Base-by-base conservation (phyloP, 2,888 invertebrate genomes). In the Lasioglossum lativentre region DNA sequence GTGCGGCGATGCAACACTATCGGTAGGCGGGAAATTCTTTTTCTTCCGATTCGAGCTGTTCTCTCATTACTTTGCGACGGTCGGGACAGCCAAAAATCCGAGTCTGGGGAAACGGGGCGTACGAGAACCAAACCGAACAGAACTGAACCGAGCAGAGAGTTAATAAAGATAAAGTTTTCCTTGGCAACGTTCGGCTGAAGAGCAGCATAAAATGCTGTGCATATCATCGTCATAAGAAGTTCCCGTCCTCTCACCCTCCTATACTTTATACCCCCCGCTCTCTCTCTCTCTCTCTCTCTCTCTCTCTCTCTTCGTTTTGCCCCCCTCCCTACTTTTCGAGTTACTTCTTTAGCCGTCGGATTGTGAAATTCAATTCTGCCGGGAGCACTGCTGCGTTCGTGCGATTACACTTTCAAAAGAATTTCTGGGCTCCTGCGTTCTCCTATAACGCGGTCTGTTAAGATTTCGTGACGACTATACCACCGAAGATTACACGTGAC, bases 91-190 rank as follows among this genome's bases (percentile, higher is more conserved):
- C 70, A 73, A 66, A 75, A 70, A 47, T 70, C 45, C n/a, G 38
- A 59, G 56, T 30, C 38, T 23, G 30, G 23, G 40, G 16, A 47
- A 71, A 83, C 75, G 40, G 6, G 10, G 38, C 23, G 40, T 40
- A 40, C 14, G 40, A 12, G 12, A n/a, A 47, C 47, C 38, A 5
- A 40, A n/a, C 70, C 70, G 70, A 27, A 71, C 59, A 27, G 42
- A 34, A 52, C 59, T 14, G 42, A 40, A 63, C 34, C 19, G 52
- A 56, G 71, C 19, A 14, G 12, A 19, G 42, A 83, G 83, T 76
- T 76, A 83, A 82, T 82, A 82, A 66, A 76, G 76, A 73, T 45
- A 66, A 76, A 83, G 72, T 68, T 83, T 82, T 71, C 56, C 66
- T 83, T 83, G 83, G 83, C 83, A 83, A 76, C 72, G 76, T 76